These are phyloP conservation scores for Myripristis jacobus DNA, from an alignment of 2,797 vertebrate species.

Conservation along the genomic window DNA sequence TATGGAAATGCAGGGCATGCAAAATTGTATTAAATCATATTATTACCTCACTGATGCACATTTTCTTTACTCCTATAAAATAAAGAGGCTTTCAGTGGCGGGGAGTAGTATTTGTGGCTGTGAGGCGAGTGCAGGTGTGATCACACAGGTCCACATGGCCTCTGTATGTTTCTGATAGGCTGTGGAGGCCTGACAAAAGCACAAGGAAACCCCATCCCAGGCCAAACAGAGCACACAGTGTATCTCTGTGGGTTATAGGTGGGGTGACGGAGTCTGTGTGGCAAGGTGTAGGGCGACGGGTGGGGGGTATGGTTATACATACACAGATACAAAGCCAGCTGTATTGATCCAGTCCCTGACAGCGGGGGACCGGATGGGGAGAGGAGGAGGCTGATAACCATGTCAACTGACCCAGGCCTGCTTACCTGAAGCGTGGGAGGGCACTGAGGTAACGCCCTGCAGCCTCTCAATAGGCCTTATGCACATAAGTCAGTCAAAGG, in stretches of 20 bases:
- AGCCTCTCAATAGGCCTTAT: slow-evolving; percentile 80
- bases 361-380: slow-evolving; percentile 61
- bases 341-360: slow-evolving; percentile 82
- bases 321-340: slow-evolving; percentile 77
- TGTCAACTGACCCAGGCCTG: slow-evolving; percentile 68
- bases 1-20: slow-evolving; percentile 35
- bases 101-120: slow-evolving; percentile 27
- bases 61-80: background rate
- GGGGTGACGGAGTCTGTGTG: slow-evolving; percentile 61
- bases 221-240: slow-evolving; percentile 64
- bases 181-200: slow-evolving; percentile 59
- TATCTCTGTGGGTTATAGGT: slow-evolving; percentile 74
- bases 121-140: slow-evolving; percentile 53
- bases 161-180: slow-evolving; percentile 49
- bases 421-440: slow-evolving; percentile 77
- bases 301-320: slow-evolving; percentile 57
- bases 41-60: background rate
- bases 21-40: too few relatives aligned
- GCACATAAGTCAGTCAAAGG: slow-evolving; percentile 81
- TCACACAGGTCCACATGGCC: slow-evolving; percentile 22
- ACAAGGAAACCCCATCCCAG: slow-evolving; percentile 64
- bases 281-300: slow-evolving; percentile 28
- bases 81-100: background rate
- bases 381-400: slow-evolving; percentile 69
- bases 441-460: slow-evolving; percentile 72